These are phyloP conservation scores for Nematostella vectensis DNA, from an alignment of 92 coral and sea anemone species.

Conservation along the genomic window DNA sequence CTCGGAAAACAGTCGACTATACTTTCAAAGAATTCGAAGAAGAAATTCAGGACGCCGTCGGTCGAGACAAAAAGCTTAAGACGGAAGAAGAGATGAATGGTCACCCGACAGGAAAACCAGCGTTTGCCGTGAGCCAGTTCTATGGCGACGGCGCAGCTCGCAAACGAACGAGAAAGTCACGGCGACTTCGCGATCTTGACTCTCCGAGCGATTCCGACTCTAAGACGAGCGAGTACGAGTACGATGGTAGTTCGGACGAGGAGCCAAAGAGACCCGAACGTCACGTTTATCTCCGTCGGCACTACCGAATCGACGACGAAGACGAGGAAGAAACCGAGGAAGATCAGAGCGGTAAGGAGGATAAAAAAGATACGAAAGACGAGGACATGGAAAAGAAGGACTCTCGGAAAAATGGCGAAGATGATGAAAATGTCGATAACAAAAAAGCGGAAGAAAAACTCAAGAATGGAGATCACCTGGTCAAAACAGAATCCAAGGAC, in stretches of 20 bases:
- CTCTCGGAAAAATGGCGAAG: not conserved
- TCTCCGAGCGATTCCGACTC: constrained; percentile 82
- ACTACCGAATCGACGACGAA: constrained; percentile 44
- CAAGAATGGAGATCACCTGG: not conserved
- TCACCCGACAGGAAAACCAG: constrained; percentile 36
- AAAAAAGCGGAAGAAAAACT: not conserved
- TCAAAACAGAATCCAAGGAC: constrained; percentile 5
- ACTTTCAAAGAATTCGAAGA: constrained; percentile 95
- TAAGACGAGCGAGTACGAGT: constrained; percentile 58
- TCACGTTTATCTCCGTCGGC: constrained; percentile 64
- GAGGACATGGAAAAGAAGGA: constrained; percentile 7
- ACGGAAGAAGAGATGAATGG: constrained; percentile 51
- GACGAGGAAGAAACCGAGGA: constrained; percentile 40
- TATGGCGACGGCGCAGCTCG: constrained; percentile 22
- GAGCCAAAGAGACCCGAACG: constrained; percentile 51
- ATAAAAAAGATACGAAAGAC: constrained; percentile 1
- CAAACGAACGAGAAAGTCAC: constrained; percentile 49
- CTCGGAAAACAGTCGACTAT: constrained; percentile 93
- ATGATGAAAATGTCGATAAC: not conserved
- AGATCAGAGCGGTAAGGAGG: constrained; percentile 2
- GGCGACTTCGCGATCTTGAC: constrained; percentile 69
- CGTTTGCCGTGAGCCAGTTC: constrained; percentile 47
- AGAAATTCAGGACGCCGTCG: constrained; percentile 85
- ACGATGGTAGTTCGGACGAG: constrained; percentile 60
- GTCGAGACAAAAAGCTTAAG: constrained; percentile 50